Conservation (phyloP, 2,113 vertebrate species). For the Archilochus colubris region DNA sequence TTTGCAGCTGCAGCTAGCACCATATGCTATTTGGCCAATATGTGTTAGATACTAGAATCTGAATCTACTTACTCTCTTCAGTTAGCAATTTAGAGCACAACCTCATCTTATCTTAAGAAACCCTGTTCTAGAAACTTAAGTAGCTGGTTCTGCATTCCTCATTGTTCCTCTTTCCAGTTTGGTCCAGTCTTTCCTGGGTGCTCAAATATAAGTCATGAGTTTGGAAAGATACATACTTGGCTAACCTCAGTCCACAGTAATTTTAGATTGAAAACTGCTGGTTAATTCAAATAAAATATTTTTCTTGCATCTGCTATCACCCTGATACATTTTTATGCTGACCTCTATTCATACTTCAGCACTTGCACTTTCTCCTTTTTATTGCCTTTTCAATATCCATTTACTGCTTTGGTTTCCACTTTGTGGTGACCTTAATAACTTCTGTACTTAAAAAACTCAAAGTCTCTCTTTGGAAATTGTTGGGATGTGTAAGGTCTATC, state of each 20-base stretch:
- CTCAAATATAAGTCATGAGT: not conserved
- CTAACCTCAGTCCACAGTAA: not conserved
- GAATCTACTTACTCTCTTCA: not conserved
- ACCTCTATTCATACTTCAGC: not conserved
- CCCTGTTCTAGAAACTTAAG: not conserved
- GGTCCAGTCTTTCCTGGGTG: fast-evolving
- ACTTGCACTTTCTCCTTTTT: not conserved
- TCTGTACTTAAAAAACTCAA: not conserved
- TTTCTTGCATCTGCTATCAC: not conserved
- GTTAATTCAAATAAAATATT: not conserved
- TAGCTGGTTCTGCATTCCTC: not conserved
- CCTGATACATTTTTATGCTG: not conserved
- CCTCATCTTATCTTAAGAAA: not conserved
- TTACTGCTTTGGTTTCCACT: not conserved
- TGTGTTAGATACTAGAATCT: not conserved
- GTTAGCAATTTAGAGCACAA: not conserved
- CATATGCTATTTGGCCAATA: not conserved
- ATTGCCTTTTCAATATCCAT: not conserved
- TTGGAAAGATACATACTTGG: not conserved
- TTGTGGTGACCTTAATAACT: not conserved
- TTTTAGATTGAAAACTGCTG: not conserved
- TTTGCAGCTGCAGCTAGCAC: not conserved
- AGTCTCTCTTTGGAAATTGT: not conserved
- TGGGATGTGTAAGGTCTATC: not conserved
- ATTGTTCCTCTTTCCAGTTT: not conserved